Evolutionary conservation across 2,797 vertebrate genomes (phyloP).

Genomic region (Enteromius argenteus): DNA sequence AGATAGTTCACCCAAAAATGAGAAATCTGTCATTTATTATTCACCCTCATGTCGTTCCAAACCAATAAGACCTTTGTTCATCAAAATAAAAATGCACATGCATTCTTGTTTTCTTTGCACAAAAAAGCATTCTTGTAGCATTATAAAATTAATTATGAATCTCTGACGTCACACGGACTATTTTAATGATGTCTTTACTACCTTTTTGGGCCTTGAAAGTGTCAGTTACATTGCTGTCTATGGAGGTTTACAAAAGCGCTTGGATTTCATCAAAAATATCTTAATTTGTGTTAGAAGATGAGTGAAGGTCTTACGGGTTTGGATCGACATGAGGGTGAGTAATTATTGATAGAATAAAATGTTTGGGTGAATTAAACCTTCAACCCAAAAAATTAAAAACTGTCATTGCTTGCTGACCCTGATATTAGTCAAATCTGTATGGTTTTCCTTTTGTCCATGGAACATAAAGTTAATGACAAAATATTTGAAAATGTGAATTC

Average conservation of each 20-base stretch:
- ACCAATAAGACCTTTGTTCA: neutral
- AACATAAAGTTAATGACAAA: neutral
- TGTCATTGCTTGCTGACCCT: neutral
- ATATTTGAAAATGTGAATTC: neutral
- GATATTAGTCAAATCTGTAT: neutral
- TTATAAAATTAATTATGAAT: neutral
- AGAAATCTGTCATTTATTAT: neutral
- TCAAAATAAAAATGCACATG: neutral
- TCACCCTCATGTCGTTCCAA: neutral
- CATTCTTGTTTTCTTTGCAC: neutral
- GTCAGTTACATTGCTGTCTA: neutral
- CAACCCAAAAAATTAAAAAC: neutral
- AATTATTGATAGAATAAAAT: neutral
- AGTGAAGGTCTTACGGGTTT: neutral
- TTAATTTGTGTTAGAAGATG: neutral
- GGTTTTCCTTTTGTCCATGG: neutral
- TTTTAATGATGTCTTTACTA: neutral
- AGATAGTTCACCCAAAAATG: neutral
- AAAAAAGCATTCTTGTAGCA: neutral
- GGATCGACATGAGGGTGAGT: neutral
- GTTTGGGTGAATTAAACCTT: neutral
- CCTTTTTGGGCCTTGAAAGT: no score
- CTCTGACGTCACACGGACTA: neutral
- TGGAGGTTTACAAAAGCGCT: neutral
- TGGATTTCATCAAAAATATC: neutral